Conservation (phyloP, 1,140 invertebrate genomes). For the Venturia canescens region DNA sequence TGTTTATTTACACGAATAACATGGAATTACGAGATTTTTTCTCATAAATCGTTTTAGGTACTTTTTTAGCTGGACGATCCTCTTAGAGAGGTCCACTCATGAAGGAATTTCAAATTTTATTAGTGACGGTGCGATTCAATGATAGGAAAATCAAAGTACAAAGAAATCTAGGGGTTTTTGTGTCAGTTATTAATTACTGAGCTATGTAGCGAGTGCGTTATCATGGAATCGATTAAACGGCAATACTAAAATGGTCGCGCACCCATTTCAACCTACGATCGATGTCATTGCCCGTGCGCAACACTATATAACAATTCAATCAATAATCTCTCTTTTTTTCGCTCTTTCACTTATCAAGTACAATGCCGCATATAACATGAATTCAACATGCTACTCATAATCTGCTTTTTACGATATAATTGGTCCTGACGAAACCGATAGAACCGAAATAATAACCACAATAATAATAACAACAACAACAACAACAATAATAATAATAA, state of each 20-base stretch:
- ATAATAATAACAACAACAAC: slow-evolving; percentile 21
- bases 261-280: slow-evolving; percentile 43
- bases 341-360: slow-evolving; percentile 57
- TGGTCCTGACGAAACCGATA: slow-evolving; percentile 64
- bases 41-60: slow-evolving; percentile 34
- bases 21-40: background rate
- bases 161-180: background rate
- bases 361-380: slow-evolving; percentile 62
- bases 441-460: slow-evolving; percentile 56
- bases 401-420: slow-evolving; percentile 59
- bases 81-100: slow-evolving; percentile 17
- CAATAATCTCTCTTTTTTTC: slow-evolving; percentile 40
- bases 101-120: slow-evolving; percentile 26
- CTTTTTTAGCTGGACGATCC: slow-evolving; percentile 41
- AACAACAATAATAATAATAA: slow-evolving; percentile 39
- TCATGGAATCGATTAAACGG: background rate
- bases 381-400: slow-evolving; percentile 59
- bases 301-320: slow-evolving; percentile 46
- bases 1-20: slow-evolving; percentile 52
- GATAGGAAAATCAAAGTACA: slow-evolving; percentile 16
- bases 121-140: background rate
- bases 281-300: slow-evolving; percentile 49
- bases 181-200: background rate
- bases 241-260: slow-evolving; percentile 31
- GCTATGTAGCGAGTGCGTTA: background rate